Evolutionary conservation across 30 jellyfish, hydroid and myxozoan species (phyloP), one percentile per base, ranked within the genome.

Genomic region (Cassiopea xamachana): DNA sequence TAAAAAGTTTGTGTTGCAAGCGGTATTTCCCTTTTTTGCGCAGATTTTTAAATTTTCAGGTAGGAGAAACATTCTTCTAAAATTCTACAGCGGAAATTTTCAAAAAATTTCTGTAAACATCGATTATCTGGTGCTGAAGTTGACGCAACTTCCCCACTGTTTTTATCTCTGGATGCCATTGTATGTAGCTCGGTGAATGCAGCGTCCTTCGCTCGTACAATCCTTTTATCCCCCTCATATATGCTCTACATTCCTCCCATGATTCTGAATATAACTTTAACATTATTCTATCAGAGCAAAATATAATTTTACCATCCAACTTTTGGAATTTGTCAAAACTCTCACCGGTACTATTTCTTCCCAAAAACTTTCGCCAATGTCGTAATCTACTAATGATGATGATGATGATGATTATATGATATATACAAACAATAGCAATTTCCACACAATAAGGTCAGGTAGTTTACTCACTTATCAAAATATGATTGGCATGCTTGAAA

Each of bases 331-430:
- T 7, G 69, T 59, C 39, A 27, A 27, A 27, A 27, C 39, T 27
- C 39, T 27, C 39, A 27, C 39, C 39, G 39, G 39, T 27, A 27
- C 39, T 27, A 27, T 27, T 27, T 27, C 39, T 27, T 27, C 39
- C 39, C 39, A 27, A 27, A 27, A 27, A 27, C 39, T 27, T 27
- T 27, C 39, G 39, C 39, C 39, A 27, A 27, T 27, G 39, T 27
- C 39, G 39, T 55, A 3, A 55, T 55, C 64, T 55, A 10, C 64
- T 3, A 10, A 6, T 6, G 12, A 55, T 3, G 12, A 51, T 79
- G 87, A 55, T 49, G 55, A 49, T 75, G 59, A 79, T 79, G 77
- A 2, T 61, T 78, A 79, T 78, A 79, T 7, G 88, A 6, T 27
- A 46, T 51, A 59, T 19, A 51, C 59, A 51, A 73, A 60, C 88